Percentiles rank a stretch among this genome's conserved stretches.
Evolutionary conservation across 2,888 invertebrate genomes (phyloP).

Genomic region (Limnephilus marmoratus): DNA sequence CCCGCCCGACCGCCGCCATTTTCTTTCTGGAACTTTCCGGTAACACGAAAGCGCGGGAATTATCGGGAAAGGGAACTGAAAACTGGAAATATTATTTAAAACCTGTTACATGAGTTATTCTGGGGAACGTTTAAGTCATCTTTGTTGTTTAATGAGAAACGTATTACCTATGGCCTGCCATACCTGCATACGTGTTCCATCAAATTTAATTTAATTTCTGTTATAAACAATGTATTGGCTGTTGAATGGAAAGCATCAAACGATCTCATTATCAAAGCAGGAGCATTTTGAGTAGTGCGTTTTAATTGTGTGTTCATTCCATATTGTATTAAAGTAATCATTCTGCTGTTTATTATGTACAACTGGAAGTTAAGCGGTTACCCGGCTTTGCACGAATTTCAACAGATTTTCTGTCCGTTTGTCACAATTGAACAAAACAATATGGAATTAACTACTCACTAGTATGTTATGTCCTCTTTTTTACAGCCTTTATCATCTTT

Average conservation of each 20-base stretch:
- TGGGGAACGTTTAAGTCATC: constrained; percentile 33
- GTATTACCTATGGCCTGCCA: not conserved
- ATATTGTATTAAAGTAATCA: too few relatives aligned
- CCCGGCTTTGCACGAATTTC: too few relatives aligned
- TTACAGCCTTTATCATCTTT: too few relatives aligned
- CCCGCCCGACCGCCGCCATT: constrained; percentile 47
- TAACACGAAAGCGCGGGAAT: constrained; percentile 32
- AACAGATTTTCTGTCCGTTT: too few relatives aligned
- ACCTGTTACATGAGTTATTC: constrained; percentile 31
- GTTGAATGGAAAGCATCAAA: not conserved
- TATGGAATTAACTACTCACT: too few relatives aligned
- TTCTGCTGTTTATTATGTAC: too few relatives aligned
- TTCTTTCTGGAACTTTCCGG: constrained; percentile 28
- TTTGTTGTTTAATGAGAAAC: constrained; percentile 36
- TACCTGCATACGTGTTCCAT: not conserved
- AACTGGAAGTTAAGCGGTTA: too few relatives aligned
- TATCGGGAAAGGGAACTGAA: constrained; percentile 46
- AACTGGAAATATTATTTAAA: constrained; percentile 53
- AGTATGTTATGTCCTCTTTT: too few relatives aligned
- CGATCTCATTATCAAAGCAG: not conserved
- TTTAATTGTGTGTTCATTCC: not conserved
- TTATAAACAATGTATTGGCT: not conserved
- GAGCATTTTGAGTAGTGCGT: not conserved
- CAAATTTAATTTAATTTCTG: not conserved
- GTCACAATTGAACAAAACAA: too few relatives aligned